Percentiles rank a stretch among this genome's conserved stretches.
Conservation (phyloP, 2,113 vertebrate species). For the Mirza zaza region DNA sequence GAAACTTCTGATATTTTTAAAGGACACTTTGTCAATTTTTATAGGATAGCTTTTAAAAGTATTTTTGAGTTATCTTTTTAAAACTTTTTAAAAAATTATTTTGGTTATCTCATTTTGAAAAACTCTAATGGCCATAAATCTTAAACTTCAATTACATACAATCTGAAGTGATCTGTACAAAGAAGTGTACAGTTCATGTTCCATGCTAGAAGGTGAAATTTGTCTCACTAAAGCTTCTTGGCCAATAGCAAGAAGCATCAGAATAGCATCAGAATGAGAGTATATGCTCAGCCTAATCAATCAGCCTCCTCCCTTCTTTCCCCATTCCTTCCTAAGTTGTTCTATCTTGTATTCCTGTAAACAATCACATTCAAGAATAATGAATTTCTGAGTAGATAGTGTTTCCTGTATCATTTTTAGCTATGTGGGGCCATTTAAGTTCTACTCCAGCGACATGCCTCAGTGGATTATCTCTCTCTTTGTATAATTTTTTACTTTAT, state of each 20-base stretch:
- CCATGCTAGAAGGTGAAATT: background rate
- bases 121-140: background rate
- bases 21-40: background rate
- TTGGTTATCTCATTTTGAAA: background rate
- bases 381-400: background rate
- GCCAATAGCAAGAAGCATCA: background rate
- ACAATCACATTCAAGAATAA: background rate
- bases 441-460: background rate
- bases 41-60: background rate
- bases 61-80: background rate
- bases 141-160: background rate
- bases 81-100: background rate
- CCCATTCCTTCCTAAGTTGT: background rate
- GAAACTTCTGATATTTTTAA: background rate
- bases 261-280: background rate
- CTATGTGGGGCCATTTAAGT: background rate
- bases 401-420: background rate
- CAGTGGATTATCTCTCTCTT: background rate
- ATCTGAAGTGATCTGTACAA: background rate
- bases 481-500: background rate
- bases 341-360: background rate
- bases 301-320: background rate
- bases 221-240: background rate
- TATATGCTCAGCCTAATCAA: background rate
- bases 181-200: fast-evolving